Base-by-base conservation (phyloP, 2,888 invertebrate genomes). In the Clitarchus hookeri region DNA sequence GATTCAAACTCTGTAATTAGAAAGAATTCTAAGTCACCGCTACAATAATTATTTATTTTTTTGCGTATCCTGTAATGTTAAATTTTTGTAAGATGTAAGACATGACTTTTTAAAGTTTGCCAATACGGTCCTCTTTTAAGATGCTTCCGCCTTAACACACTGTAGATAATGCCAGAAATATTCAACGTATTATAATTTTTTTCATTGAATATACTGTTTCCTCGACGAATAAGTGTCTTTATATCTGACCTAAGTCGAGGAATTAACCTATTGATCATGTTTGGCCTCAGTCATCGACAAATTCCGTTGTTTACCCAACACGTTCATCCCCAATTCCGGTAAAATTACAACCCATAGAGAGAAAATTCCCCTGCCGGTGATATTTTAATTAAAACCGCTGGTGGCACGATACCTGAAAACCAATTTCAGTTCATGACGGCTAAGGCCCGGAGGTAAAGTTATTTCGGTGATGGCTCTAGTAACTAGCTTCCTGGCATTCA, bases 331-430 rank as follows among this genome's bases (percentile, higher is more conserved):
- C 65, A 19, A 6, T 65, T n/a, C 13, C 65, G 65, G 1, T 65
- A 65, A 65, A 65, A 65, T 65, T 65, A 65, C 65, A n/a, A 11
- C 65, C 23, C 65, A n/a, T 8, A 23, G n/a, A 65, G 65, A n/a
- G 65, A 65, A 23, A 65, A 65, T n/a, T 65, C 65, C 65, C 65
- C 13, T 19, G 65, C 19, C n/a, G 65, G 65, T n/a, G 65, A 65
- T 65, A 65, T 65, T 65, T 65, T 65, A 65, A 65, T 65, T 65
- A 65, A 65, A 65, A 65, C 65, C 65, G 65, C 65, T n/a, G 65
- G 65, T n/a, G n/a, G 23, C 65, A 65, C 12, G 65, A 65, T 65
- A 65, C 65, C 65, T 65, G 65, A 65, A 65, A 65, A 65, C 65
- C 65, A 65, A 65, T 65, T 23, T 65, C 65, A 8, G 65, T n/a